Conservation (phyloP, 2,888 invertebrate genomes). For the Philereme vetulata region DNA sequence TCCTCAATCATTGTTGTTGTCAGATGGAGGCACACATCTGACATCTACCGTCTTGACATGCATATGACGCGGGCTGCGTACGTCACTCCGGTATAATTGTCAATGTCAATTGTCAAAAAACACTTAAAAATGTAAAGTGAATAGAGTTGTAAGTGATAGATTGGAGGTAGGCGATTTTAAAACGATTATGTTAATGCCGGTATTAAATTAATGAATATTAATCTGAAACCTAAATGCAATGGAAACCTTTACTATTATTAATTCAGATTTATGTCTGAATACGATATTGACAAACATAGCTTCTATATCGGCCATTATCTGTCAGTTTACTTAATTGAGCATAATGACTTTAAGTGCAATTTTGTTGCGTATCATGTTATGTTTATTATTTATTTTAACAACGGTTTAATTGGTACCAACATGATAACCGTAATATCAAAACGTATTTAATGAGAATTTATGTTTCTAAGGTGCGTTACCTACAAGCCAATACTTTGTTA, state of each 20-base stretch:
- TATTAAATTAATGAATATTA: constrained; percentile 13
- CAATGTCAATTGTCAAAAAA: too few species aligned
- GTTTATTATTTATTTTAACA: constrained; percentile 15
- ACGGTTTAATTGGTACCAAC: background rate
- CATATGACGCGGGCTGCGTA: too few species aligned
- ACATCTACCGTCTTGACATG: too few species aligned
- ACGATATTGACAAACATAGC: constrained; percentile 13
- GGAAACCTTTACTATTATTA: constrained; percentile 3
- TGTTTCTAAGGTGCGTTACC: too few species aligned
- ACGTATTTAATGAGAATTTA: too few species aligned
- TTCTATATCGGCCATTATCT: constrained; percentile 8
- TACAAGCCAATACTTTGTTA: too few species aligned
- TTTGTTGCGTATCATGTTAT: constrained; percentile 29
- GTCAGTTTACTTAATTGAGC: constrained; percentile 17
- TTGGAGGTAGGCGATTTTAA: background rate
- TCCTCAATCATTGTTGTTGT: too few species aligned
- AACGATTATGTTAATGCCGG: constrained; percentile 7
- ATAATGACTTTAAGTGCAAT: constrained; percentile 24
- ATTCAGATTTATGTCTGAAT: constrained; percentile 7
- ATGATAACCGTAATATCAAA: background rate
- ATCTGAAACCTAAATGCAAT: constrained; percentile 3
- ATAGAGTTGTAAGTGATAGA: background rate
- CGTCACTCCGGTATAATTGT: too few species aligned
- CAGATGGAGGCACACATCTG: too few species aligned
- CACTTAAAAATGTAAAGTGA: too few species aligned